Evolutionary conservation across 2,113 vertebrate species (phyloP).

Genomic region (Barnardius zonarius): DNA sequence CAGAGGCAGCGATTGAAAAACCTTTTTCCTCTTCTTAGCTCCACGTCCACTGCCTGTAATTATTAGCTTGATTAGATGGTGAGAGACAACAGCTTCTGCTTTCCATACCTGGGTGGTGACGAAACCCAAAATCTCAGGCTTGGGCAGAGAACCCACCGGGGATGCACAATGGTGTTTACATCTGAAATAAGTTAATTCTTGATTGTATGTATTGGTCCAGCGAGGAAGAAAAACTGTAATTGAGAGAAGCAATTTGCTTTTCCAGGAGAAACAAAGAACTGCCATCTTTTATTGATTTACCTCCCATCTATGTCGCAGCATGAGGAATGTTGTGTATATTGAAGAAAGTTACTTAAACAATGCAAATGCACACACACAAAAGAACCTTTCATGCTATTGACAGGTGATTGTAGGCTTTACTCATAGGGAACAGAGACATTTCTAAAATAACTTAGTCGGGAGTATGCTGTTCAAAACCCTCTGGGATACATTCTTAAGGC

Average conservation of each 20-base stretch:
- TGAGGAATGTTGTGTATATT: neutral
- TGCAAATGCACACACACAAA: conserved; percentile 20
- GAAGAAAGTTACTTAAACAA: conserved; percentile 67
- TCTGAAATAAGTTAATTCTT: conserved; percentile 31
- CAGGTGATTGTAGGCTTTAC: neutral
- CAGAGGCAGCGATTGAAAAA: conserved; percentile 73
- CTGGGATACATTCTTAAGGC: neutral
- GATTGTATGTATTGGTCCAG: neutral
- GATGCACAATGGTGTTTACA: conserved; percentile 30
- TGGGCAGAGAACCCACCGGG: neutral
- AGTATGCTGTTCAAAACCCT: neutral
- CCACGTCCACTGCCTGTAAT: conserved; percentile 57
- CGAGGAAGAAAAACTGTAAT: neutral
- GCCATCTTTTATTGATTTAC: conserved; percentile 50
- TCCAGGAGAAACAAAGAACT: conserved; percentile 51
- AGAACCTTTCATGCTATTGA: neutral
- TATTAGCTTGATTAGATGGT: conserved; percentile 69
- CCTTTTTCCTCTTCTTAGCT: conserved; percentile 57
- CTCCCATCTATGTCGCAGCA: conserved; percentile 39
- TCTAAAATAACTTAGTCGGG: neutral
- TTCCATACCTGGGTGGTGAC: neutral
- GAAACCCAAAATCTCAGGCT: conserved; percentile 5
- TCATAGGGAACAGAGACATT: neutral
- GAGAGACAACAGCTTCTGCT: conserved; percentile 34
- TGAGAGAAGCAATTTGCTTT: conserved; percentile 59